Evolutionary conservation across 2,113 vertebrate species (phyloP).

Genomic region (Thinocorus orbignyianus): DNA sequence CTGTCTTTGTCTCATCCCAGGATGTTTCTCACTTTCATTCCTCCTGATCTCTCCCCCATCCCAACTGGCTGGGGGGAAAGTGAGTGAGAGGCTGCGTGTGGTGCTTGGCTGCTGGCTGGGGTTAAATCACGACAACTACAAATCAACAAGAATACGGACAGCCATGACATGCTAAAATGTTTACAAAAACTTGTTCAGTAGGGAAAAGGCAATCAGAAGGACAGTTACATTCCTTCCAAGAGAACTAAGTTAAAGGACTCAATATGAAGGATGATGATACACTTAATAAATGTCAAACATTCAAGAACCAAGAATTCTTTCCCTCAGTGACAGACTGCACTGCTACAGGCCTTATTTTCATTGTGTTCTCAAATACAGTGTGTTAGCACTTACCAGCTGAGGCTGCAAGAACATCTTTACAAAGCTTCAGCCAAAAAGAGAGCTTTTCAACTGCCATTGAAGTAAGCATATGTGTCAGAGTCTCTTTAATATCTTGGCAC

Average conservation of each 20-base stretch:
- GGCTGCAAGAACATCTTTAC: constrained; percentile 91
- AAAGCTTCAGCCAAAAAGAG: constrained; percentile 91
- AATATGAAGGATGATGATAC: rapidly evolving
- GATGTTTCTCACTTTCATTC: not conserved
- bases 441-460: constrained; percentile 85
- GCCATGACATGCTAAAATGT: not conserved
- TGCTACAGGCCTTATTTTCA: not conserved
- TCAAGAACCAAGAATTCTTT: not conserved
- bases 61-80: not conserved
- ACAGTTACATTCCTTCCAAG: not conserved
- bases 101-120: not conserved
- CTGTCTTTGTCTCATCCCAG: not conserved
- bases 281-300: not conserved
- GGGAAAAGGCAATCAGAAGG: not conserved
- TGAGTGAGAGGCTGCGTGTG: not conserved
- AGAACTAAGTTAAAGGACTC: not conserved
- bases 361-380: not conserved
- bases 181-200: not conserved
- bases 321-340: not conserved
- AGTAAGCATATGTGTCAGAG: constrained; percentile 87
- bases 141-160: not conserved
- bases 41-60: not conserved
- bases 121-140: not conserved
- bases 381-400: constrained; percentile 80
- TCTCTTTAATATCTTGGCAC: constrained; percentile 87